Evolutionary conservation across 1,140 invertebrate genomes (phyloP).

Genomic region (Pseudomyrmex flavicornis): DNA sequence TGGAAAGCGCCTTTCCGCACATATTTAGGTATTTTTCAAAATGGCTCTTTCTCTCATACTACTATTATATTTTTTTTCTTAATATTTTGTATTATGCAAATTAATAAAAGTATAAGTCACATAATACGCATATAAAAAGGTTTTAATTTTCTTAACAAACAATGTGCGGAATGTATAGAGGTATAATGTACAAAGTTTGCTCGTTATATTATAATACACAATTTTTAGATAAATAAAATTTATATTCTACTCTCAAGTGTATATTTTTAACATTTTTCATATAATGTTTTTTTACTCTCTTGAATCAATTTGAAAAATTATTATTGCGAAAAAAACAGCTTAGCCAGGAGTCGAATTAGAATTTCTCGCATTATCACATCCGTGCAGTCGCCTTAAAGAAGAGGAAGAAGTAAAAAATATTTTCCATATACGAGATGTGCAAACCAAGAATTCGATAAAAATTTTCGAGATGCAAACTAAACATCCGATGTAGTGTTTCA

Average conservation of each 20-base stretch:
- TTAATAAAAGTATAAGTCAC: conserved; percentile 20
- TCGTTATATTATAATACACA: background rate
- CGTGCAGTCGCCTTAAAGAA: too few species aligned
- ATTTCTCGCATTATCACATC: too few species aligned
- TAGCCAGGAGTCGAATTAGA: too few species aligned
- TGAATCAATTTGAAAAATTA: too few species aligned
- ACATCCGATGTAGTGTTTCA: too few species aligned
- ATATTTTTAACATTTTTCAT: too few species aligned
- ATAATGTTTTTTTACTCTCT: too few species aligned
- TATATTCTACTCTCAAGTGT: background rate
- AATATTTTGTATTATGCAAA: conserved; percentile 22
- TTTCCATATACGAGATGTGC: too few species aligned
- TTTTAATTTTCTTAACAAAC: conserved; percentile 47
- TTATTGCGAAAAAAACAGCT: too few species aligned
- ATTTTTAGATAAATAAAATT: conserved; percentile 39
- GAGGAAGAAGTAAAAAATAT: too few species aligned
- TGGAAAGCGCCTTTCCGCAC: conserved; percentile 8
- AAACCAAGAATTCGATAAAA: too few species aligned
- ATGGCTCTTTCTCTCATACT: background rate
- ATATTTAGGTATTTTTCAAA: conserved; percentile 54
- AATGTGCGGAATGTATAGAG: conserved; percentile 11
- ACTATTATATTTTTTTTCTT: conserved; percentile 21
- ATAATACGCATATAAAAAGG: conserved; percentile 1
- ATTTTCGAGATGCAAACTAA: too few species aligned
- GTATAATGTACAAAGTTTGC: conserved; percentile 10